Evolutionary conservation across 2,113 vertebrate species (phyloP), one percentile per base, ranked within the genome.

Genomic region (Paratilapia polleni): DNA sequence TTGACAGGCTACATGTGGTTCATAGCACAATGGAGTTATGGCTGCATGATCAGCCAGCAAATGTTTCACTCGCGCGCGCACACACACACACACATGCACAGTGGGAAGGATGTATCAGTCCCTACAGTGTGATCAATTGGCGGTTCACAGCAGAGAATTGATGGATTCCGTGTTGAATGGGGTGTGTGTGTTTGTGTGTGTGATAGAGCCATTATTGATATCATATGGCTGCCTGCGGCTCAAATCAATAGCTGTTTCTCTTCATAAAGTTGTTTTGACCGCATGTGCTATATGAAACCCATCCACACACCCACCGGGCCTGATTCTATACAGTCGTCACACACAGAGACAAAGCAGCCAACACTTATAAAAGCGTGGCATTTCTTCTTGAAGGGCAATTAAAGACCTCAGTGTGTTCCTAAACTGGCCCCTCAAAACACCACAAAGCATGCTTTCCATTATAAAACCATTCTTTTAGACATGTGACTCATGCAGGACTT

Each of bases 241-340:
- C 24, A 76, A 80, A 93, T 94, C 92, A 89, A 94, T 94, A 92
- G 60, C 88, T 73, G 83, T 91, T 91, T 92, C 89, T 93, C 86
- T 91, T 93, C 88, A 86, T 90, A 60, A 92, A 81, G 84, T 85
- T 90, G 89, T 91, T 92, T 92, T 90, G 91, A 92, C 89, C 58
- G 59, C 77, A 80, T 80, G 76, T 28, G 78, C 78, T 52, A 80
- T 87, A 86, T 86, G 89, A 89, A 93, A 87, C 81, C 80, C 77
- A 63, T 88, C 85, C 41, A 79, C 49, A 81, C 56, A 58, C 41
- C 76, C 63, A 14, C 58, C 66, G 1, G 26, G 43, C 78, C 41
- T 49, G 68, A 26, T 52, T 17, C 64, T 54, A 38, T 62, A 76
- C 77, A 76, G 58, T 79, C 38, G 58, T 22, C 38, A 70, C 75